Evolutionary conservation across 1,140 invertebrate genomes (phyloP).

Genomic region (Drosophila kurseongensis): DNA sequence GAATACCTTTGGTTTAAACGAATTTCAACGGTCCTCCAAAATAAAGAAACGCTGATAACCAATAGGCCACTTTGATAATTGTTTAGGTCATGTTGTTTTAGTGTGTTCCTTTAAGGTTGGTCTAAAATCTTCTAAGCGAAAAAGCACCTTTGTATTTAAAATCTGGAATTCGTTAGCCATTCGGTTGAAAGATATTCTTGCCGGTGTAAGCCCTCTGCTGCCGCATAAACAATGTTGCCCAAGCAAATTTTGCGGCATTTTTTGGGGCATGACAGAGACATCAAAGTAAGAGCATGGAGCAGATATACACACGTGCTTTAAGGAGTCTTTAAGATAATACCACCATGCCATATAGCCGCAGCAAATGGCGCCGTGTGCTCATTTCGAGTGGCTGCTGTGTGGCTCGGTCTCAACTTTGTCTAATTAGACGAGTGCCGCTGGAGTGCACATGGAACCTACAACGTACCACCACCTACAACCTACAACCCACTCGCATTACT

Average conservation of each 20-base stretch:
- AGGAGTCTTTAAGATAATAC: slow-evolving; percentile 64
- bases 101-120: too few relatives aligned
- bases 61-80: too few relatives aligned
- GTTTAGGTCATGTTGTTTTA: too few relatives aligned
- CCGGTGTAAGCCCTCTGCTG: slow-evolving; percentile 17
- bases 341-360: slow-evolving; percentile 9
- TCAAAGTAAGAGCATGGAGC: slow-evolving; percentile 56
- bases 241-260: slow-evolving; percentile 77
- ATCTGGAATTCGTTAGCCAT: not conserved
- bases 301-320: slow-evolving; percentile 46
- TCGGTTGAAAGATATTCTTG: not conserved
- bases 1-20: too few relatives aligned
- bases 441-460: slow-evolving; percentile 55
- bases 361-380: slow-evolving; percentile 52
- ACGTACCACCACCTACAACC: slow-evolving; percentile 7
- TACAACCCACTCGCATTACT: slow-evolving; percentile 47
- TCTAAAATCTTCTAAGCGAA: not conserved
- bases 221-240: slow-evolving; percentile 71
- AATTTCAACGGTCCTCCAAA: too few relatives aligned
- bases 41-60: not conserved
- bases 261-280: slow-evolving; percentile 61
- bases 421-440: slow-evolving; percentile 79
- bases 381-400: slow-evolving; percentile 50
- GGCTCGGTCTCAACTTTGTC: slow-evolving; percentile 71
- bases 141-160: not conserved